Conservation (phyloP, 1,140 invertebrate species). For the Euschistus heros region DNA sequence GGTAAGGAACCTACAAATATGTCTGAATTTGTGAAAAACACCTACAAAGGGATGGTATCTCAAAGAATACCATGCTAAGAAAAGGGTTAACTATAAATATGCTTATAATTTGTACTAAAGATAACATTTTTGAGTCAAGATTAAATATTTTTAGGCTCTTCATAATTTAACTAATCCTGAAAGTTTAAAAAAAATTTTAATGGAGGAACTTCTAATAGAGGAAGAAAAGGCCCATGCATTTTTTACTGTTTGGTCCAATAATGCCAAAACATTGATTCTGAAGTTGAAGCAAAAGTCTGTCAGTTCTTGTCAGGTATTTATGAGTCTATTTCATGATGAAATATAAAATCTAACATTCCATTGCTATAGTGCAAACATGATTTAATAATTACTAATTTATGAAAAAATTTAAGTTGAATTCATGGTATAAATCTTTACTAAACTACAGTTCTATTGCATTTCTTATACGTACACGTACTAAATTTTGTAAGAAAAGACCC, state of each 20-base stretch:
- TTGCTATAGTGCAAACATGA: background rate
- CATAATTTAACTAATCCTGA: constrained; percentile 26
- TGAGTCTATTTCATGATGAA: background rate
- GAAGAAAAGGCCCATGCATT: constrained; percentile 26
- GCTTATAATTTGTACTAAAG: background rate
- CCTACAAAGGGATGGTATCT: too few relatives aligned
- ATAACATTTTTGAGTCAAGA: background rate
- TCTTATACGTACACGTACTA: background rate
- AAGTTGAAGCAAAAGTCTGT: constrained; percentile 25
- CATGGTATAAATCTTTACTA: background rate
- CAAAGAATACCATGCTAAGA: background rate
- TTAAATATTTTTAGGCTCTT: constrained; percentile 22
- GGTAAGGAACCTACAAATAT: too few relatives aligned
- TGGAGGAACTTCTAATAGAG: constrained; percentile 23
- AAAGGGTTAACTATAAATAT: background rate
- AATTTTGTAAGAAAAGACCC: background rate
- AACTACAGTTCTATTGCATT: background rate
- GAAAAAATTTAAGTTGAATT: background rate
- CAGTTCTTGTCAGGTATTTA: constrained; percentile 23
- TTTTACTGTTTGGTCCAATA: constrained; percentile 25
- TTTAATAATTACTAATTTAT: background rate
- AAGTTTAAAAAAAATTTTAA: constrained; percentile 19
- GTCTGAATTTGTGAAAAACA: too few relatives aligned
- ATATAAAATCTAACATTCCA: background rate
- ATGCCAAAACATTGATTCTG: constrained; percentile 26